Base-by-base conservation (phyloP, 2,797 vertebrate genomes). In the Balearica regulorum region DNA sequence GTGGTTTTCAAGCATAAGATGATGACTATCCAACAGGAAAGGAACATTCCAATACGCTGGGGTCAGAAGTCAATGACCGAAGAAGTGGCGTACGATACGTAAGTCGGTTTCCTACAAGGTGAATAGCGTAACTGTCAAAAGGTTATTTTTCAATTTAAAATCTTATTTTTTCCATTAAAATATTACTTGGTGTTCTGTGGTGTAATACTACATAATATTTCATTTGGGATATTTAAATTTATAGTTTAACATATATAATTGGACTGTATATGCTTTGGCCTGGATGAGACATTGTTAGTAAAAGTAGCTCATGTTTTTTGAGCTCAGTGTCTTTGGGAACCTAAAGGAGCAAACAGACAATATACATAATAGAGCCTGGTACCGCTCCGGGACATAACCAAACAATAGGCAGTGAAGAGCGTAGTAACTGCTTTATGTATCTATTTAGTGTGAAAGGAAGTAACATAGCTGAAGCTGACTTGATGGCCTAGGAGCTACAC, bases 61-160 rank as follows among this genome's bases (percentile, higher is more conserved):
- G 7, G 2, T 77, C 21, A 60, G 54, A 79, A 89, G 39, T 68
- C 69, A 69, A 1, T 16, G 13, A 8, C 37, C 72, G 41, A 91
- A 89, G 28, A 54, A 35, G 17, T 1, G 5, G 44, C 11, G 39
- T 22, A 21, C 0, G 4, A 24, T 72, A 35, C 3, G 3, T 7
- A 64, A 31, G 15, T 48, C n/a, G 22, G 13, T 61, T 80, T 90
- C 25, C n/a, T 73, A 20, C 29, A 31, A 13, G 8, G 5, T 83
- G 37, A 80, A 69, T 6, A 39, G 11, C 33, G 4, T 55, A 73
- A 70, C 33, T 68, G 28, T 77, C n/a, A 44, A 78, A 71, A 83
- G 4, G 7, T 31, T 77, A 31, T 64, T 76, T 73, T 87, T 57
- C 10, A 49, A n/a, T 55, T 55, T 13, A 41, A 87, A 70, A 10